phyloP scores from a whole-genome alignment of 2,888 invertebrate species.

The Cephonodes hylas region DNA sequence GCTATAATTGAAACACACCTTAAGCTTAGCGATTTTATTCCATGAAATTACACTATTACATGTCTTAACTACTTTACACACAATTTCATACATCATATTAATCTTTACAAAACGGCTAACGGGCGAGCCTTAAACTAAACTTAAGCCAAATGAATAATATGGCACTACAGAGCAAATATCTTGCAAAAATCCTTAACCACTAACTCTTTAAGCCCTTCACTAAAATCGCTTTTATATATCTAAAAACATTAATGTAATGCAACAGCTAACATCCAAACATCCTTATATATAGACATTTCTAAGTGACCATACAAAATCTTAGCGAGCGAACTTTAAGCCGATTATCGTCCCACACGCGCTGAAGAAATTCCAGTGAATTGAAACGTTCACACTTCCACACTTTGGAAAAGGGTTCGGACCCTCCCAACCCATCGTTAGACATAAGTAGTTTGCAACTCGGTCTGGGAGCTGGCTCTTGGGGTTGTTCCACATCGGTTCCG shows the following conservation, averaged over 20 bases:
- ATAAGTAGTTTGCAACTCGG: conserved; percentile 84
- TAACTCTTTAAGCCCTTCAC: too few species aligned
- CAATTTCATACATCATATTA: too few species aligned
- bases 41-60: too few species aligned
- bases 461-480: conserved; percentile 76
- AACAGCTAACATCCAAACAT: background rate
- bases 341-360: background rate
- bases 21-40: too few species aligned
- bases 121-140: background rate
- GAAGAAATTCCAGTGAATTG: background rate
- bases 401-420: background rate
- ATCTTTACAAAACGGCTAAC: background rate
- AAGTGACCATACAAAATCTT: background rate
- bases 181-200: too few species aligned
- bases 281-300: background rate
- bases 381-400: background rate
- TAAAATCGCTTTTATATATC: background rate
- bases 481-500: conserved; percentile 79
- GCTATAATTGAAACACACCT: too few species aligned
- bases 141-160: background rate
- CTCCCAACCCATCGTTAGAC: conserved; percentile 56
- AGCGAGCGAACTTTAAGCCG: background rate
- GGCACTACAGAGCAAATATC: background rate
- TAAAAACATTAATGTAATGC: background rate
- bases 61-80: too few species aligned